These are phyloP conservation scores for Planiliza haematocheilus DNA, from an alignment of 2,113 vertebrate species.

Conservation along the genomic window DNA sequence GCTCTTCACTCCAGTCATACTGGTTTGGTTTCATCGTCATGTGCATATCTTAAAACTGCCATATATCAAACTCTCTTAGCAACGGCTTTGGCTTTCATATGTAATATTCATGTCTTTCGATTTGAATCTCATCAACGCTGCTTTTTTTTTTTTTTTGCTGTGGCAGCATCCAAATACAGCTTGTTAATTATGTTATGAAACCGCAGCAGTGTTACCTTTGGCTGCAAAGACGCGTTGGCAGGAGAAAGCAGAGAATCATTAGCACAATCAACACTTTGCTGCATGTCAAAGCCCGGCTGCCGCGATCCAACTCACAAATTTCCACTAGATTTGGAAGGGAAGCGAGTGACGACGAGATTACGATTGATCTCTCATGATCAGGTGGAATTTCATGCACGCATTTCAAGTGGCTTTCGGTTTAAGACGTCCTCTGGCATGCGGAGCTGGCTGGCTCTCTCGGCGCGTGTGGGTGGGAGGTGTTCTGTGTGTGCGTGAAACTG, in stretches of 20 bases:
- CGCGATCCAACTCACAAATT: conserved; percentile 36
- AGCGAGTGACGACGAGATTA: conserved; percentile 39
- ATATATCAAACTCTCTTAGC: neutral
- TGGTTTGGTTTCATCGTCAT: neutral
- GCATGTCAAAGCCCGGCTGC: conserved; percentile 29
- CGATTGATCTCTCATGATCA: conserved; percentile 57
- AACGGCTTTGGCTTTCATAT: neutral
- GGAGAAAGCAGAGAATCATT: conserved; percentile 49
- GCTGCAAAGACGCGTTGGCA: conserved; percentile 46
- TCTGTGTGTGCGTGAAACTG: conserved; percentile 43
- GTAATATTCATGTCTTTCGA: neutral
- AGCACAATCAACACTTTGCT: conserved; percentile 44
- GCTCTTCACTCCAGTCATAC: neutral
- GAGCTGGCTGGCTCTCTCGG: conserved; percentile 13
- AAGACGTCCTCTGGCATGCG: conserved; percentile 58
- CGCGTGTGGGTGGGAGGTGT: conserved; percentile 40
- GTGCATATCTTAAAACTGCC: neutral
- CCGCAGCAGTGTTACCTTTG: conserved; percentile 32
- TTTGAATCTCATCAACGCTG: neutral
- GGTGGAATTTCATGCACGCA: conserved; percentile 54
- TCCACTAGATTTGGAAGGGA: conserved; percentile 9
- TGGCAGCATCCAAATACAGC: conserved; percentile 22
- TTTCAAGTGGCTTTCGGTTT: conserved; percentile 59
- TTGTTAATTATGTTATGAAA: conserved; percentile 30
- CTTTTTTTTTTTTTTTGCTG: neutral